Percentiles rank a stretch among this genome's conserved stretches.
Conservation (phyloP, 2,888 invertebrate genomes). For the Cantharis rufa region DNA sequence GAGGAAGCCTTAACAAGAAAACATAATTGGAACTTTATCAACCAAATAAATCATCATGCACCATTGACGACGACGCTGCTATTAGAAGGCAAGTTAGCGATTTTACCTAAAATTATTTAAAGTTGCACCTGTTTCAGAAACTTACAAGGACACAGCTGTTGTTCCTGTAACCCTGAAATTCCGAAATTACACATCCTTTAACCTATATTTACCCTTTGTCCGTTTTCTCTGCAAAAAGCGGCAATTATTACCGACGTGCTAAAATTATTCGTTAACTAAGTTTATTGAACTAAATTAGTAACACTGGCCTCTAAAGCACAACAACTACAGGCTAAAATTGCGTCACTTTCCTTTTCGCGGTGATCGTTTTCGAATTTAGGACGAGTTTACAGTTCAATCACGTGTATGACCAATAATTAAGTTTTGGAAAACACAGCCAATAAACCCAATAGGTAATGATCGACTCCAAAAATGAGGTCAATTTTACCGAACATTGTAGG, state of each 20-base stretch:
- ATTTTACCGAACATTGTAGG: background rate
- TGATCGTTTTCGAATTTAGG: slow-evolving; percentile 6
- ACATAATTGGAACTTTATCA: background rate
- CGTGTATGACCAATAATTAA: background rate
- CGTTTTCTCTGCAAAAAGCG: slow-evolving; percentile 1
- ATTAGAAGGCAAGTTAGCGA: background rate
- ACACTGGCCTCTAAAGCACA: slow-evolving; percentile 16
- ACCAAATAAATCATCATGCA: background rate
- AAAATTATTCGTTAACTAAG: slow-evolving; percentile 21
- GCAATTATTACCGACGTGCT: slow-evolving; percentile 17
- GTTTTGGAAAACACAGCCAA: background rate
- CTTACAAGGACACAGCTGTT: slow-evolving; percentile 16
- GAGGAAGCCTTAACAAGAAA: background rate
- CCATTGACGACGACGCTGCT: background rate
- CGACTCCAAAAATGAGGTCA: background rate
- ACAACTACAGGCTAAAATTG: slow-evolving; percentile 8
- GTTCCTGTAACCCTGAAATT: slow-evolving; percentile 25
- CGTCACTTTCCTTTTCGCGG: slow-evolving; percentile 11
- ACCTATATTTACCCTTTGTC: slow-evolving; percentile 21
- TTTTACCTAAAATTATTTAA: slow-evolving; percentile 8
- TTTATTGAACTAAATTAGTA: slow-evolving; percentile 27
- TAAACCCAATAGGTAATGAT: background rate
- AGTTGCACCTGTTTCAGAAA: slow-evolving; percentile 22
- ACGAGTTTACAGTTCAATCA: slow-evolving; percentile 1
- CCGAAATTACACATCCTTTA: slow-evolving; percentile 18